Conservation (phyloP, 1,140 invertebrate species). For the Dinothrombium tinctorium region DNA sequence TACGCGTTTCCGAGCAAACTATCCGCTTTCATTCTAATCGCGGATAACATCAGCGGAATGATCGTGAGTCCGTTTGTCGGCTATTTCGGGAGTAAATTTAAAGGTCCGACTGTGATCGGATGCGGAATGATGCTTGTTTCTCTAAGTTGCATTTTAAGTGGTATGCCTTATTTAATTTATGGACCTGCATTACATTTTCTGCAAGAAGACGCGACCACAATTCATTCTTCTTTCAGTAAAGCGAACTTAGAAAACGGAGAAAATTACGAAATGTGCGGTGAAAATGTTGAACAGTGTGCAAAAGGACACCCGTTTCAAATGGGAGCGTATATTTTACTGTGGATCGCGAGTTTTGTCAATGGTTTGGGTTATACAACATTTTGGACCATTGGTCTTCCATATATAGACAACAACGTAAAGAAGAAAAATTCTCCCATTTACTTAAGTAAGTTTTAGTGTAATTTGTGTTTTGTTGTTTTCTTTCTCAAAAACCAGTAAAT, state of each 20-base stretch:
- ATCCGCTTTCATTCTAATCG: conserved; percentile 30
- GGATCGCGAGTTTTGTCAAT: conserved; percentile 13
- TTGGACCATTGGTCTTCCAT: conserved; percentile 17
- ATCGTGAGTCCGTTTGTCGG: conserved; percentile 25
- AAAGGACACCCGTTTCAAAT: background rate
- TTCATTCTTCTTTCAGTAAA: no score
- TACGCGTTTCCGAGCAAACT: conserved; percentile 51
- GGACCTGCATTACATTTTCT: conserved; percentile 44
- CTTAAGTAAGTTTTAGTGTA: conserved; percentile 6
- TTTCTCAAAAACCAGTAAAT: no score
- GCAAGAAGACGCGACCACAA: conserved; percentile 47
- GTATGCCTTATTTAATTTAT: conserved; percentile 39
- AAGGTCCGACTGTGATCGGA: conserved; percentile 41
- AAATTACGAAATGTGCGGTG: background rate
- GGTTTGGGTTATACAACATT: conserved; percentile 15
- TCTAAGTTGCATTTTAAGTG: conserved; percentile 35
- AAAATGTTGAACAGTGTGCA: background rate
- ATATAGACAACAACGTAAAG: conserved; percentile 20
- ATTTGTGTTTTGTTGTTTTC: conserved; percentile 33
- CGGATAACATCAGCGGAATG: conserved; percentile 14
- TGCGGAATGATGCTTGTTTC: conserved; percentile 40
- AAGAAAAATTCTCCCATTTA: conserved; percentile 18
- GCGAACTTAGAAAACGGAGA: background rate
- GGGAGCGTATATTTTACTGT: conserved; percentile 18
- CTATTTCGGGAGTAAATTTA: conserved; percentile 37